phyloP scores from a whole-genome alignment of 2,888 invertebrate genomes.

The Steinernema scapterisci region DNA sequence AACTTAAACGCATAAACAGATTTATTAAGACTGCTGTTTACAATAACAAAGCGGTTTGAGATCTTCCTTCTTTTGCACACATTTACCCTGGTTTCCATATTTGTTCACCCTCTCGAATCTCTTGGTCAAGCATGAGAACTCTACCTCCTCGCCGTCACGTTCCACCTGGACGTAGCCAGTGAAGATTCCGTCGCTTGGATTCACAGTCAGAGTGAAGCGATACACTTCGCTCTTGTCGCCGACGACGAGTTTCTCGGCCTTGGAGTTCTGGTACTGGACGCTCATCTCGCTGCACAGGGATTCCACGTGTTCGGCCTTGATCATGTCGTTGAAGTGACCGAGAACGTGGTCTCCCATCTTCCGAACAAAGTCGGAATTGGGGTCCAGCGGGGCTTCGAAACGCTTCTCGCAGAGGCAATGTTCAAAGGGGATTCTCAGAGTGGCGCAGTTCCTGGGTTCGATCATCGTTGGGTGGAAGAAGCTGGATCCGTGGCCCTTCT shows the following conservation, averaged over 20 bases:
- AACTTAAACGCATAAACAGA: no score
- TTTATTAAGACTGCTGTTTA: background rate
- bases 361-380: background rate
- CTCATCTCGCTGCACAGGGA: background rate
- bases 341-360: background rate
- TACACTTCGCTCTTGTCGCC: background rate
- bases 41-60: background rate
- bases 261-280: background rate
- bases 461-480: background rate
- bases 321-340: background rate
- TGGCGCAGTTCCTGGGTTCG: constrained; percentile 38
- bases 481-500: background rate
- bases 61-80: background rate
- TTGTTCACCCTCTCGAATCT: background rate
- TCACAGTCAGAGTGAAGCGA: background rate
- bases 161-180: background rate
- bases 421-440: constrained; percentile 42
- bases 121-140: background rate
- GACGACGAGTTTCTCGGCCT: background rate
- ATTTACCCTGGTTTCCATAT: background rate
- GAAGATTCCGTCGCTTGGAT: background rate
- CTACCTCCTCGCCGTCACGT: background rate
- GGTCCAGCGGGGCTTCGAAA: background rate
- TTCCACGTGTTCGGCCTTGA: background rate
- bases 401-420: constrained; percentile 43